phyloP scores from a whole-genome alignment of 2,113 vertebrate species.

The Crypturellus undulatus region DNA sequence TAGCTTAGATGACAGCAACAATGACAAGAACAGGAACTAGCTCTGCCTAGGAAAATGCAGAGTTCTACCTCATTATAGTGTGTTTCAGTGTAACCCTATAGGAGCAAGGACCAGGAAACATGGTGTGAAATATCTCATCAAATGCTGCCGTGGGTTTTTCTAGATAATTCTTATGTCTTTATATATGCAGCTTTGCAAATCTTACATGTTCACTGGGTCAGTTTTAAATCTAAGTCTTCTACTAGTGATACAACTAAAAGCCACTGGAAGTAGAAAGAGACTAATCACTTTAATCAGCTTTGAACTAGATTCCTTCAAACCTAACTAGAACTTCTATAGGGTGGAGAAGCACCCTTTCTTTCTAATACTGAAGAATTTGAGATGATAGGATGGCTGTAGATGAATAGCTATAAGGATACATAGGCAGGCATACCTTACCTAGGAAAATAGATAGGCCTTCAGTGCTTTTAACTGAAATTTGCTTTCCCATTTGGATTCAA shows the following conservation, averaged over 20 bases:
- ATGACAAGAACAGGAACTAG: neutral
- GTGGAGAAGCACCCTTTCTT: neutral
- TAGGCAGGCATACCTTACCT: fast-evolving
- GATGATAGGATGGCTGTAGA: neutral
- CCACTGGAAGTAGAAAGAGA: neutral
- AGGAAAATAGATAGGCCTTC: neutral
- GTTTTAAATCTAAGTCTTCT: neutral
- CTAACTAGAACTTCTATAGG: neutral
- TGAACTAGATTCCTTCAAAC: neutral
- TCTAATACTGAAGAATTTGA: neutral
- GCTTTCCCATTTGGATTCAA: neutral
- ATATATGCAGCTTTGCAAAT: fast-evolving
- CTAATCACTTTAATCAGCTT: neutral
- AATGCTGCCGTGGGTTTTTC: neutral
- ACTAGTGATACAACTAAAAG: fast-evolving
- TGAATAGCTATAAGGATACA: neutral
- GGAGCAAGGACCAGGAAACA: neutral
- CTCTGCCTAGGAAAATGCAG: neutral
- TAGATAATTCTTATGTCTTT: neutral
- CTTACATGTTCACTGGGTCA: fast-evolving
- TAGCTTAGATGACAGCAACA: neutral
- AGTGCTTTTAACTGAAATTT: neutral
- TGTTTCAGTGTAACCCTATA: neutral
- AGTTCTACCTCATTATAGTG: fast-evolving
- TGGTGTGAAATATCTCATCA: neutral